Evolutionary conservation across 2,888 invertebrate species (phyloP), one percentile per base, ranked within the genome.

Genomic region (Leptinotarsa rubiginosa): DNA sequence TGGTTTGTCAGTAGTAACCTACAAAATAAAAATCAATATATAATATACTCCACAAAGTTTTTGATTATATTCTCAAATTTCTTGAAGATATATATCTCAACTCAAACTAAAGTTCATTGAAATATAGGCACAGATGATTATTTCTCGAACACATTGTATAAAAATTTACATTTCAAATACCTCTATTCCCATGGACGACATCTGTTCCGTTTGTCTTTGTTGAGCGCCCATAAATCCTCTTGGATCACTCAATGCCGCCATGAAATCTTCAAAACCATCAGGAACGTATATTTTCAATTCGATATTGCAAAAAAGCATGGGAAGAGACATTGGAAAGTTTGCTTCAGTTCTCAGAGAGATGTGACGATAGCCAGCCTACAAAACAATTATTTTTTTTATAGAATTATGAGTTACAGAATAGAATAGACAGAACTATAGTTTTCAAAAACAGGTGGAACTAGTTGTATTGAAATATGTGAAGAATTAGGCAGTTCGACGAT

Each of bases 221-320:
- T 96, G 94, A 1, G 95, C 95, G 7, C 96, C 95, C 88, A 96
- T 92, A 88, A 96, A 97, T 4, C 96, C 96, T 75, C 96, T 91
- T 0, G 99, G 99, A 88, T 98, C 98, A 12, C 97, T 97, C 76
- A 99, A 89, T 4, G 98, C 98, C 76, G 98, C 98, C 95, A 99
- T 99, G 87, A 99, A 96, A 86, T 98, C 98, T 91, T 97, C 97
- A 86, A 99, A 95, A 68, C 99, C 99, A 89, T 99, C 98, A 59
- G 99, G 99, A 81, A 99, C 98, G 89, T 99, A 99, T 84, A 99
- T 99, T 91, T 99, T 99, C 78, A 99, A 92, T 89, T 98, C 98
- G 85, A 99, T 98, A 88, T 98, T 97, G 87, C 99, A 99, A 90
- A 99, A 99, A 79, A 99, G 91, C 94, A 99, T 99, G 54, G 99